Base-by-base conservation (phyloP, 2,888 invertebrate genomes). In the Megastigmus dorsalis region DNA sequence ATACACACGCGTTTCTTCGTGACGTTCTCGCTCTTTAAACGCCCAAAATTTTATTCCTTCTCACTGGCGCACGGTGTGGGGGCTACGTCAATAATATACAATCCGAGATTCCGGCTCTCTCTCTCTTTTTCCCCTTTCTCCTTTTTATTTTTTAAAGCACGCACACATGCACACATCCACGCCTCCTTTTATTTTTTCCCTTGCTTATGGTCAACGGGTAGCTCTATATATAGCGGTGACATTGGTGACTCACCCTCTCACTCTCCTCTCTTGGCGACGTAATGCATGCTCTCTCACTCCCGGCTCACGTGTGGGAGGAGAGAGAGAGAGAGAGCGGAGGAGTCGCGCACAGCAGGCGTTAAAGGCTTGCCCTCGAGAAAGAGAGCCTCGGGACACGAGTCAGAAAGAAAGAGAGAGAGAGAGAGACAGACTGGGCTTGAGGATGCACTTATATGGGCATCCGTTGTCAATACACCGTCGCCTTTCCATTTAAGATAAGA, bases 141-240 rank as follows among this genome's bases (percentile, higher is more conserved):
- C 63, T 3, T 36, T 45, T 45, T 26, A 26, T n/a, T 20, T n/a
- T 38, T 30, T 33, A 28, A 60, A 62, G 20, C n/a, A n/a, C n/a
- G n/a, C n/a, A n/a, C n/a, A n/a, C n/a, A 33, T 48, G n/a, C 54
- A 48, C 20, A 50, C 15, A n/a, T n/a, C 30, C 50, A 52, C 54
- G 10, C 41, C 54, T 59, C 10, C 41, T 43, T 59, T n/a, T n/a
- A n/a, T n/a, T 60, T 71, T 75, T 72, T 72, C 67, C 48, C 65
- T 72, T 63, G 33, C 33, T 80, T 80, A 78, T 80, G 77, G 79
- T 77, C 83, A 83, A 83, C 82, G 80, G 6, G 43, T 6, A 13
- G 80, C 77, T 81, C 84, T 86, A 87, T 86, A 86, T 86, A 87
- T 87, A 86, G 86, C 81, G 79, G 77, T 85, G 83, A 84, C 84